Evolutionary conservation across 2,113 vertebrate genomes (phyloP), one percentile per base, ranked within the genome.

Genomic region (Pica pica): DNA sequence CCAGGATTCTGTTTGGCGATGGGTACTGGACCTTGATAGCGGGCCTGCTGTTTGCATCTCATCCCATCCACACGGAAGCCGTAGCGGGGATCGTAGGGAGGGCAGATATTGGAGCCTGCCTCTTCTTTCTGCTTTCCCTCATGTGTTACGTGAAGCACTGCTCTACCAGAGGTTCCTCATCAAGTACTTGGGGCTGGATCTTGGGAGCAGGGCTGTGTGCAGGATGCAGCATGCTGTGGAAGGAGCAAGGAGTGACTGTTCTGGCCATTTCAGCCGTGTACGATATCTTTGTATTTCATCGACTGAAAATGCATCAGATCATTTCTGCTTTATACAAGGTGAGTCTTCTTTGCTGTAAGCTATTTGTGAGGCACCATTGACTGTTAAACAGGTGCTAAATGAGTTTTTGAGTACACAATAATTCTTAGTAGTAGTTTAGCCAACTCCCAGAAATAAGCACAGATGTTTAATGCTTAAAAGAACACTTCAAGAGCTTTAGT

Each of bases 171-270:
- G 90, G 97, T 73, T 95, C 79, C 71, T 97, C 96, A 1, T 83
- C 85, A 4, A 95, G 96, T 49, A 96, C 98, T 19, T 97, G 97
- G 98, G 98, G 98, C 89, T 99, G 99, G 98, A 98, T 99, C 86
- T 93, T 98, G 69, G 98, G 98, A 81, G 98, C 99, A 2, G 98
- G 99, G 75, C 97, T 97, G 33, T 99, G 98, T 10, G 99, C 99
- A 1, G 98, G 98, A 5, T 99, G 98, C 98, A 99, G 99, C 97
- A 99, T 99, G 99, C 96, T 99, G 60, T 99, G 99, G 99, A 99
- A 99, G 96, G 99, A 99, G 93, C 99, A 99, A 88, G 99, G 99
- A 60, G 98, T 99, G 90, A 99, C 99, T 9, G 99, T 99, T 63
- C 98, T 99, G 57, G 99, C 99, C 2, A 95, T 99, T n/a, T 99